phyloP scores from a whole-genome alignment of 2,888 invertebrate species.

The Acronicta aceris region DNA sequence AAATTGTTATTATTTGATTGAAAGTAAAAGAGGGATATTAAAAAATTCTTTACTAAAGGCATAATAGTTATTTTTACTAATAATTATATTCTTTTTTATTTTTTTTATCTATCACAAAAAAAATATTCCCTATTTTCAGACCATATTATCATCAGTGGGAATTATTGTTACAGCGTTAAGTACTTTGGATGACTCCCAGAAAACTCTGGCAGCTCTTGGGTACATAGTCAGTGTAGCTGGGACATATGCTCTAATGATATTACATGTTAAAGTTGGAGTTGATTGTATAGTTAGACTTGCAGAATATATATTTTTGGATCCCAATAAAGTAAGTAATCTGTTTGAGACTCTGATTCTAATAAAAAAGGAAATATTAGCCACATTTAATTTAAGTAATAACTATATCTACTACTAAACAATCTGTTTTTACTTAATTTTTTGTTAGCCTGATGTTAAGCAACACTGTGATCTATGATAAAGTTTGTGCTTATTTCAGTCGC shows the following conservation, averaged over 20 bases:
- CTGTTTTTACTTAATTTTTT: too few relatives aligned
- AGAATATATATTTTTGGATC: slow-evolving; percentile 63
- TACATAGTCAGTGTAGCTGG: slow-evolving; percentile 57
- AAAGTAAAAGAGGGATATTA: too few relatives aligned
- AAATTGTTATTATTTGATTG: too few relatives aligned
- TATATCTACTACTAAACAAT: too few relatives aligned
- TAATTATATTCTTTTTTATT: not conserved
- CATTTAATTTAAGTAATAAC: too few relatives aligned
- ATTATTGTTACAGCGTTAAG: slow-evolving; percentile 77
- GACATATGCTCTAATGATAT: slow-evolving; percentile 60
- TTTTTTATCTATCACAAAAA: slow-evolving; percentile 41
- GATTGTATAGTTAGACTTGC: slow-evolving; percentile 57
- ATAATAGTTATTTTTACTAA: too few relatives aligned
- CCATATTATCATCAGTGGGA: slow-evolving; percentile 76
- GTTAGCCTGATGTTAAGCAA: too few relatives aligned
- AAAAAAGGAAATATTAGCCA: too few relatives aligned
- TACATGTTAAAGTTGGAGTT: slow-evolving; percentile 65
- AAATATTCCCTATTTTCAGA: slow-evolving; percentile 74
- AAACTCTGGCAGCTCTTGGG: slow-evolving; percentile 56
- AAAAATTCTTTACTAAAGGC: too few relatives aligned
- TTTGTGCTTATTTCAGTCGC: too few relatives aligned
- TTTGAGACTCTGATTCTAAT: too few relatives aligned
- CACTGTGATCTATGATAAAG: too few relatives aligned
- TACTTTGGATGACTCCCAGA: slow-evolving; percentile 58
- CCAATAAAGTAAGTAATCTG: slow-evolving; percentile 67